These are phyloP conservation scores for cattle (Bos taurus) DNA, from an alignment of 2,113 vertebrate species.

Conservation along the genomic window ARS-UCD2.0 NC_037331.1:79072001-79072500, in stretches of 20 bases:
- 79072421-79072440: not conserved
- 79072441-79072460: not conserved
- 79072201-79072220: not conserved
- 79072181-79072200: no score
- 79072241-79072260: not conserved
- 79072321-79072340: not conserved
- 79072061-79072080: not conserved
- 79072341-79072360: not conserved
- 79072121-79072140: not conserved
- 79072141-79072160: fast-evolving
- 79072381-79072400: not conserved
- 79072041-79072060: not conserved
- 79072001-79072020: not conserved
- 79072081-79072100: not conserved
- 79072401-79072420: not conserved
- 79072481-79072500: not conserved
- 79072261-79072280: not conserved
- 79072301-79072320: not conserved
- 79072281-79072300: not conserved
- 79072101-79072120: not conserved
- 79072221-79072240: not conserved
- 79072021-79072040: not conserved
- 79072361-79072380: not conserved
- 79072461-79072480: not conserved
- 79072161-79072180: not conserved